Conservation (phyloP, 2,797 vertebrate species). For the Epinephelus coioides region DNA sequence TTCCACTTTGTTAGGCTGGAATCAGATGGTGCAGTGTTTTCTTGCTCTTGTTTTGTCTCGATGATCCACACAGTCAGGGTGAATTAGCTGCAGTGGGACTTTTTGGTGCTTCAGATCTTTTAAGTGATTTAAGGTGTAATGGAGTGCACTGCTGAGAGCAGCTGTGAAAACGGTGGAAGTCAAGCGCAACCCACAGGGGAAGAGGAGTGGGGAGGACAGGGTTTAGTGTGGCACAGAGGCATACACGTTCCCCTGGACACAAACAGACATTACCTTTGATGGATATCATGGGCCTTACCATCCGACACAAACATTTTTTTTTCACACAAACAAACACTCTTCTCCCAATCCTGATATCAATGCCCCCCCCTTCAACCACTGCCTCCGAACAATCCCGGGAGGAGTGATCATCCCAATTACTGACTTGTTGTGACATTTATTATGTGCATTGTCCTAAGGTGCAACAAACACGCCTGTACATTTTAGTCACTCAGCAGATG, state of each 20-base stretch:
- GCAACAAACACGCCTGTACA: constrained; percentile 28
- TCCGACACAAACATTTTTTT: constrained; percentile 24
- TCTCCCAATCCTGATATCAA: constrained; percentile 4
- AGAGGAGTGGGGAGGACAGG: constrained; percentile 66
- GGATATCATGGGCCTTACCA: constrained; percentile 31
- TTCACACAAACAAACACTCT: constrained; percentile 13
- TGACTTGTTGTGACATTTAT: constrained; percentile 58
- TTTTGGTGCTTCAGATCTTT: constrained; percentile 84
- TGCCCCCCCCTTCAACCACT: neutral
- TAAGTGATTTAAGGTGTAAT: constrained; percentile 87
- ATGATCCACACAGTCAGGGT: constrained; percentile 77
- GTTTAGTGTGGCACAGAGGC: constrained; percentile 56
- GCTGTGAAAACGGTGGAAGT: constrained; percentile 84
- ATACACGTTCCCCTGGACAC: constrained; percentile 61
- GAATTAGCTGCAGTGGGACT: constrained; percentile 81
- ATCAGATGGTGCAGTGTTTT: constrained; percentile 69
- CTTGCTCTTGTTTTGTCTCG: constrained; percentile 62
- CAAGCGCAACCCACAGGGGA: constrained; percentile 82
- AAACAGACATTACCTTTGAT: constrained; percentile 66
- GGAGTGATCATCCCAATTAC: constrained; percentile 47
- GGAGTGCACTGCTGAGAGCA: constrained; percentile 83
- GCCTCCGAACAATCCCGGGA: constrained; percentile 4
- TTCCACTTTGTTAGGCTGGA: constrained; percentile 55
- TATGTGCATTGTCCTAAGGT: constrained; percentile 33
- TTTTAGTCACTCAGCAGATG: constrained; percentile 57